Evolutionary conservation across 2,797 vertebrate genomes (phyloP).

Genomic region (Scolopax rusticola): DNA sequence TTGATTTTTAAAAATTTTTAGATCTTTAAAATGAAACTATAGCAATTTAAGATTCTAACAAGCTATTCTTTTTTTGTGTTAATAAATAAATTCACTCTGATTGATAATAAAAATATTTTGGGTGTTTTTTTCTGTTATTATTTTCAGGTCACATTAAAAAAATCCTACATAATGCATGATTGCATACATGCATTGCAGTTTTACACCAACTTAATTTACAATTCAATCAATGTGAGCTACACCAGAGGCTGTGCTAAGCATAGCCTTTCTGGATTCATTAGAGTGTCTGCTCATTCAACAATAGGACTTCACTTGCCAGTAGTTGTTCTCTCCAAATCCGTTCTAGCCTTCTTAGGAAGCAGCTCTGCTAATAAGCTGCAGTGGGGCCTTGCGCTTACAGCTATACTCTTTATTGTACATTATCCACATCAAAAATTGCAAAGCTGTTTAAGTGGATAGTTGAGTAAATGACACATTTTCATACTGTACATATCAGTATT

Average conservation of each 20-base stretch:
- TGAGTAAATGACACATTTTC: constrained; percentile 21
- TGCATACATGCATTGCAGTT: neutral
- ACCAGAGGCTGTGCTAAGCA: constrained; percentile 2
- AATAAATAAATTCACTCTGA: neutral
- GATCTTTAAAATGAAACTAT: neutral
- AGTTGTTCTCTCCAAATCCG: constrained; percentile 29
- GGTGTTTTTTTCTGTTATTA: neutral
- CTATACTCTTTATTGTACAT: neutral
- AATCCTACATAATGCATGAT: neutral
- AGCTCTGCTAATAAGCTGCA: constrained; percentile 43
- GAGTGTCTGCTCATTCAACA: neutral
- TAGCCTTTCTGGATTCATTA: constrained; percentile 27
- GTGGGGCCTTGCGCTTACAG: neutral
- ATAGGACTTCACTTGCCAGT: constrained; percentile 3
- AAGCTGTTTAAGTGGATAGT: constrained; percentile 14
- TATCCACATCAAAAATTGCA: neutral
- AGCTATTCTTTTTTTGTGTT: neutral
- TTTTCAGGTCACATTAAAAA: neutral
- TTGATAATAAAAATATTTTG: neutral
- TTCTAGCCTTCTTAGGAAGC: neutral
- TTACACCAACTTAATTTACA: constrained; percentile 23
- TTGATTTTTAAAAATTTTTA: neutral
- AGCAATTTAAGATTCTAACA: neutral
- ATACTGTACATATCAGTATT: neutral
- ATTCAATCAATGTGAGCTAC: neutral